Evolutionary conservation across 1,140 invertebrate genomes (phyloP).

Genomic region (Neelides sp.): DNA sequence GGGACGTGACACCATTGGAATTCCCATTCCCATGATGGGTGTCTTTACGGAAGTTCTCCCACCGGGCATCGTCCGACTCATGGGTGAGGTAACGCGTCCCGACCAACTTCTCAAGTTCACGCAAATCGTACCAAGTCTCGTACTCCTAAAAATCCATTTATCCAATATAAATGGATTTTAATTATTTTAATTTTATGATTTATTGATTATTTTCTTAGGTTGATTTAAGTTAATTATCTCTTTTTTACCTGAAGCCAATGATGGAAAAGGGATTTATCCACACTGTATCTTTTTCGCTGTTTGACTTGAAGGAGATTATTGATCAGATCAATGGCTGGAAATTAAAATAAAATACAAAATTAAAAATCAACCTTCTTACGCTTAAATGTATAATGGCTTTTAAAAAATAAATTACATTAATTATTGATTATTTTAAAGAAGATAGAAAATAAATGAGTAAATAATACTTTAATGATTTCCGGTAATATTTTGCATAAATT

Average conservation of each 20-base stretch:
- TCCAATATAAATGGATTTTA: conserved; percentile 15
- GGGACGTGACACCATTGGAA: conserved; percentile 23
- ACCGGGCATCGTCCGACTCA: conserved; percentile 86
- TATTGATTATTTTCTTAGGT: too few relatives aligned
- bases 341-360: conserved; percentile 31
- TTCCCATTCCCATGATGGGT: conserved; percentile 22
- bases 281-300: conserved; percentile 89
- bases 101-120: conserved; percentile 71
- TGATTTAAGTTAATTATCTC: too few relatives aligned
- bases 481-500: too few relatives aligned
- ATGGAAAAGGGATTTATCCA: conserved; percentile 89
- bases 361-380: too few relatives aligned
- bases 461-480: too few relatives aligned
- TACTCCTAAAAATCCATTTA: conserved; percentile 75
- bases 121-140: conserved; percentile 87
- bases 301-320: conserved; percentile 97
- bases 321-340: conserved; percentile 90
- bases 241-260: conserved; percentile 73
- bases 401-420: neutral
- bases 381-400: conserved; percentile 4
- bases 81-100: conserved; percentile 77
- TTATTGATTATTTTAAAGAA: conserved; percentile 6
- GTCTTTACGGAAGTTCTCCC: conserved; percentile 46
- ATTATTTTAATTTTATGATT: conserved; percentile 9
- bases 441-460: too few relatives aligned